phyloP scores from a whole-genome alignment of 2,113 vertebrate species.

The Xiphias gladius region DNA sequence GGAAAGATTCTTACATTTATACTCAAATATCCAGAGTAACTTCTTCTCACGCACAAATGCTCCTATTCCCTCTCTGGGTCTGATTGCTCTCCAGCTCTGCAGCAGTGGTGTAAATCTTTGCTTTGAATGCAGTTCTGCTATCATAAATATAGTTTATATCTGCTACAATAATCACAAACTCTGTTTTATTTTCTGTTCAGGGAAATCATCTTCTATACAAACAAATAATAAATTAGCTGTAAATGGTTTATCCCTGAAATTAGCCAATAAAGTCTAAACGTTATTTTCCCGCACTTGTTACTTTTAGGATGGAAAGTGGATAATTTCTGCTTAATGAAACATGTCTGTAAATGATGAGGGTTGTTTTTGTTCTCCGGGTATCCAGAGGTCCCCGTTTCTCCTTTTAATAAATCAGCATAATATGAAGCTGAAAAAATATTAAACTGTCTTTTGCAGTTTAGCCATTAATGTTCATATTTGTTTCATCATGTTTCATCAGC shows the following conservation, averaged over 20 bases:
- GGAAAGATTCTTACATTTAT: background rate
- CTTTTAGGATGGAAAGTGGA: conserved; percentile 4
- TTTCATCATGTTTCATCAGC: conserved; percentile 25
- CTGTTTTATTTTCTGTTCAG: conserved; percentile 39
- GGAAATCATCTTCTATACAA: conserved; percentile 41
- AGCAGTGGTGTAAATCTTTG: background rate
- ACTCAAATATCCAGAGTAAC: too few species aligned
- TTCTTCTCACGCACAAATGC: background rate
- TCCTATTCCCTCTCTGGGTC: background rate
- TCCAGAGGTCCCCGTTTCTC: background rate
- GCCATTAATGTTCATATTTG: conserved; percentile 5
- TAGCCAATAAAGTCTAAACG: conserved; percentile 16
- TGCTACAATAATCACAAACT: conserved; percentile 32
- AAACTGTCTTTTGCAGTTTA: background rate
- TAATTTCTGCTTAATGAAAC: conserved; percentile 32
- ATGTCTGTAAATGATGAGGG: background rate
- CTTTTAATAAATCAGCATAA: background rate
- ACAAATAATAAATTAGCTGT: conserved; percentile 13
- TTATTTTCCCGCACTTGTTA: conserved; percentile 25
- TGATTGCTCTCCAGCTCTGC: conserved; percentile 22
- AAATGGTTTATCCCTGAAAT: conserved; percentile 34
- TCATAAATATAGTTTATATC: conserved; percentile 37
- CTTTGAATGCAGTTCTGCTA: conserved; percentile 1
- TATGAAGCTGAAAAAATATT: background rate
- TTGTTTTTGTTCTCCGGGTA: conserved; percentile 7